Percentiles rank a stretch among this genome's conserved stretches.
Conservation (phyloP, 2,113 vertebrate species). For the Clupea harengus region DNA sequence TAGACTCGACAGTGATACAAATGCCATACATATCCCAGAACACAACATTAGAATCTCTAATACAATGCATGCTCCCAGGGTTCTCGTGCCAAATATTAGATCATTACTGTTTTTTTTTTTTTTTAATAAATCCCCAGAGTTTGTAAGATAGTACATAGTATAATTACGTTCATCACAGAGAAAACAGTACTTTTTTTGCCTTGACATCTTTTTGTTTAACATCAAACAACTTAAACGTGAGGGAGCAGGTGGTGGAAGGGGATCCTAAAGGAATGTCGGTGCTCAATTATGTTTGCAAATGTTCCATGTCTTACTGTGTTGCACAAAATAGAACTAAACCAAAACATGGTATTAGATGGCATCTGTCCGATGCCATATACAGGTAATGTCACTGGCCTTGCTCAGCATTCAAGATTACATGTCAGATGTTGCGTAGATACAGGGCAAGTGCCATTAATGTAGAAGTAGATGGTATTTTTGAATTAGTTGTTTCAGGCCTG, state of each 20-base stretch:
- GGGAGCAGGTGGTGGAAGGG: background rate
- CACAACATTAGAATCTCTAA: slow-evolving; percentile 64
- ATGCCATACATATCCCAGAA: slow-evolving; percentile 66
- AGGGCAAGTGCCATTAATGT: background rate
- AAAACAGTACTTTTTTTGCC: slow-evolving; percentile 36
- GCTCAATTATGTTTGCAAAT: background rate
- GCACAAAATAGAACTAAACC: background rate
- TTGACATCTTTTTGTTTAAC: slow-evolving; percentile 28
- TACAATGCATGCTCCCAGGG: slow-evolving; percentile 69
- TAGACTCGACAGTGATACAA: slow-evolving; percentile 63
- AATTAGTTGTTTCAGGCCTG: background rate
- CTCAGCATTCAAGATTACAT: background rate
- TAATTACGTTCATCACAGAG: slow-evolving; percentile 17
- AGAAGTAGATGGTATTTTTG: background rate
- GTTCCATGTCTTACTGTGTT: background rate
- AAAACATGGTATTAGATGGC: background rate
- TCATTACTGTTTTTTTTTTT: background rate
- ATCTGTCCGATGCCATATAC: background rate
- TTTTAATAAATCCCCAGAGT: background rate
- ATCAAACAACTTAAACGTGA: slow-evolving; percentile 15
- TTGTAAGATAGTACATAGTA: slow-evolving; percentile 10
- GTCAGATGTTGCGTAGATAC: background rate
- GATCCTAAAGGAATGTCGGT: background rate
- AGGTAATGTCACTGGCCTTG: background rate
- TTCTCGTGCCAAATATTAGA: slow-evolving; percentile 51